Evolutionary conservation across 2,888 invertebrate genomes (phyloP), one percentile per base, ranked within the genome.

Genomic region (Vesta saturnalis): DNA sequence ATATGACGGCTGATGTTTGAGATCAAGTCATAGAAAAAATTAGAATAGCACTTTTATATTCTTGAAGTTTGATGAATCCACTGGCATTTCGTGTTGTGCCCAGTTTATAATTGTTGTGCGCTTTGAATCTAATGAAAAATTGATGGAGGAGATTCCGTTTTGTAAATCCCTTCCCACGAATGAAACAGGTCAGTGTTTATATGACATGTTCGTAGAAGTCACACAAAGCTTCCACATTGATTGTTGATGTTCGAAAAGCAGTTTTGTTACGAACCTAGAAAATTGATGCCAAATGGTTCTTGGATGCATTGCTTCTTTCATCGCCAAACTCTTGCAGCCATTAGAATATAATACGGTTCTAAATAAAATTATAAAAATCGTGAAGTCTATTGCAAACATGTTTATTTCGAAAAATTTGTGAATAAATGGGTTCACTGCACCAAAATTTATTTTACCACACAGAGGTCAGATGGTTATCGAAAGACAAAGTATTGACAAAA

Each of bases 101-200:
- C n/a, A n/a, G n/a, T n/a, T n/a, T n/a, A n/a, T n/a, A n/a, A n/a
- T n/a, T 76, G 74, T 75, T 71, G 76, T 76, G 71, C 73, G 72
- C 55, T 75, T 74, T 74, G 73, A 74, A 74, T 62, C 72, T 59
- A 64, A 72, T 69, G 69, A 74, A 14, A 70, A 49, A 46, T 64
- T 76, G 57, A 73, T 57, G 67, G 72, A 75, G 69, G 63, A 72
- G 61, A 73, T 77, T 16, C 64, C 73, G 60, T 76, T 77, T 74
- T 73, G 72, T 10, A 62, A 55, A 55, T 55, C 72, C 2, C 74
- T 76, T 74, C 72, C 73, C 63, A 61, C 71, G 68, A 74, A 72
- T 52, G 71, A 69, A 63, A 47, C 73, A 56, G 74, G 73, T 54
- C 73, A 76, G 72, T 72, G 67, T 64, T 73, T 71, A 59, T 67